Percentiles rank a stretch among this genome's conserved stretches.
These are phyloP conservation scores for Aphelinus atriplicis DNA, from an alignment of 1,140 invertebrate genomes.

Conservation along the genomic window DNA sequence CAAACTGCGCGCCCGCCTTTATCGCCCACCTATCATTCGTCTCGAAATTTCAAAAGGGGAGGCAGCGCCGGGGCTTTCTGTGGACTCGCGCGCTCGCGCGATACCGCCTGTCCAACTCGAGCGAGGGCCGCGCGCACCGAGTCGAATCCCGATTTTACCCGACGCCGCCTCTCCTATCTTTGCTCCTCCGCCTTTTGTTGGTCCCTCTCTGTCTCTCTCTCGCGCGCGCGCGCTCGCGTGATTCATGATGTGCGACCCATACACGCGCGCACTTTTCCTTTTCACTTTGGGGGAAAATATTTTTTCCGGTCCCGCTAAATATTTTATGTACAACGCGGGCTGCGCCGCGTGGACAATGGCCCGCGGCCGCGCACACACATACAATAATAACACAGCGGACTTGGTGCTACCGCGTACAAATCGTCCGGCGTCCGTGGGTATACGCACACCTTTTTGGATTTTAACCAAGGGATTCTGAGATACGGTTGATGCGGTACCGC, in stretches of 20 bases:
- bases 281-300: not conserved
- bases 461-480: too few species aligned
- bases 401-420: too few species aligned
- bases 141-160: conserved; percentile 20
- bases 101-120: too few species aligned
- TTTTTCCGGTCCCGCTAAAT: not conserved
- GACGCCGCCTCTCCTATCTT: not conserved
- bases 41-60: conserved; percentile 23
- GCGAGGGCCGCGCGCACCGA: not conserved
- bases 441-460: too few species aligned
- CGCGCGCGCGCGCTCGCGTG: not conserved
- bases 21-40: conserved; percentile 22
- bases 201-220: not conserved
- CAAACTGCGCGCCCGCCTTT: not conserved
- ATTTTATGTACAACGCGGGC: too few species aligned
- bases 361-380: too few species aligned
- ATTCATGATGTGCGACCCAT: conserved; percentile 2
- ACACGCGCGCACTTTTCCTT: not conserved
- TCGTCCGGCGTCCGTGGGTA: too few species aligned
- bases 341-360: too few species aligned
- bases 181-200: not conserved
- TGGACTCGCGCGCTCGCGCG: not conserved
- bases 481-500: too few species aligned
- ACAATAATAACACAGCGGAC: too few species aligned
- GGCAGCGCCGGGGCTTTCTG: not conserved